These are phyloP conservation scores for Dryocosmus kuriphilus DNA, from an alignment of 2,888 invertebrate species.

Conservation along the genomic window DNA sequence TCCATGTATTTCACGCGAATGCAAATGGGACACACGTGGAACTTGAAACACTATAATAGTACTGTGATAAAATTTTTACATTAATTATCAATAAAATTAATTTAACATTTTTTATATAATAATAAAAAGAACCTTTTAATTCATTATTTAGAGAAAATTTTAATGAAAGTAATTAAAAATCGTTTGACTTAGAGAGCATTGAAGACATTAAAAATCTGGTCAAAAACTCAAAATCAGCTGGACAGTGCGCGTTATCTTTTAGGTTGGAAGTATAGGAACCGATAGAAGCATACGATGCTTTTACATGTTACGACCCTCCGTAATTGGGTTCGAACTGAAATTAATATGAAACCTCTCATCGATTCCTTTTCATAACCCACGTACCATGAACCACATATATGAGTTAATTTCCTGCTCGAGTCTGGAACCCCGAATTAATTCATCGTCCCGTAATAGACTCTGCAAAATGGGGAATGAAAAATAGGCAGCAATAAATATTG, in stretches of 20 bases:
- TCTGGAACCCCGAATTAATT: not conserved
- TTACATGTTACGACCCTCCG: constrained; percentile 8
- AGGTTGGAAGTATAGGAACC: not conserved
- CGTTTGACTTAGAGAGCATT: not conserved
- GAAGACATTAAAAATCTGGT: not conserved
- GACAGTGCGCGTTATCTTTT: not conserved
- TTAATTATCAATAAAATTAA: no score
- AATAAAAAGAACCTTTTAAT: no score
- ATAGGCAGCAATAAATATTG: not conserved
- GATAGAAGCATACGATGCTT: not conserved
- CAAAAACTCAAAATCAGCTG: not conserved
- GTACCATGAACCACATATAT: constrained; percentile 7
- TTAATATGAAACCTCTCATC: constrained; percentile 18
- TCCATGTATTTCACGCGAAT: no score
- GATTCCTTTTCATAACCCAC: constrained; percentile 9
- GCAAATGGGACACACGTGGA: no score
- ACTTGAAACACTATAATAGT: no score
- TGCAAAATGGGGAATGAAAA: not conserved
- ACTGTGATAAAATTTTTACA: no score
- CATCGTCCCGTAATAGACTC: not conserved
- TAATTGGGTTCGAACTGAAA: constrained; percentile 21
- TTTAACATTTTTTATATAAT: no score
- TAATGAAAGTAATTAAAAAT: no score
- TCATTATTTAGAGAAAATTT: no score
- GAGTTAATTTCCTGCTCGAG: not conserved